Evolutionary conservation across 2,888 invertebrate species (phyloP).

Genomic region (Orgyia antiqua): DNA sequence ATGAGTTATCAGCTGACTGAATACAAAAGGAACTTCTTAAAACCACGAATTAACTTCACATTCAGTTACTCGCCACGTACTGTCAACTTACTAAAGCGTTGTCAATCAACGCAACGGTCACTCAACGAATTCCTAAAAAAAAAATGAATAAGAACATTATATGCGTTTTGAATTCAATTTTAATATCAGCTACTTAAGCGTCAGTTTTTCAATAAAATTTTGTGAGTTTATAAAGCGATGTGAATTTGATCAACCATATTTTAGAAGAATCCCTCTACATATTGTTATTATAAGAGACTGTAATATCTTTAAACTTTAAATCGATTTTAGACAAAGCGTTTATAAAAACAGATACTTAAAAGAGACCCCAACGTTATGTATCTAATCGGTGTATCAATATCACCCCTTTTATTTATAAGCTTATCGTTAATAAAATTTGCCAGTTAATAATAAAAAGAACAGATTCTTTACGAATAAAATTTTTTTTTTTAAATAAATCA

Average conservation of each 20-base stretch:
- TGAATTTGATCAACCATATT: slow-evolving; percentile 9
- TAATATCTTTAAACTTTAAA: slow-evolving; percentile 15
- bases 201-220: slow-evolving; percentile 33
- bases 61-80: slow-evolving; percentile 46
- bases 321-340: slow-evolving; percentile 16
- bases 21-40: slow-evolving; percentile 47
- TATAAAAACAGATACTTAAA: slow-evolving; percentile 9
- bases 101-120: slow-evolving; percentile 74
- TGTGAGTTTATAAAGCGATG: slow-evolving; percentile 6
- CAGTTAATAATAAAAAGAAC: too few species aligned
- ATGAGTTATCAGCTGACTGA: slow-evolving; percentile 23
- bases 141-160: slow-evolving; percentile 38
- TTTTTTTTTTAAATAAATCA: too few species aligned
- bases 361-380: slow-evolving; percentile 19
- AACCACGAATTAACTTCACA: slow-evolving; percentile 43
- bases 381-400: slow-evolving; percentile 36
- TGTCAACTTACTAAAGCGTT: slow-evolving; percentile 45
- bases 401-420: slow-evolving; percentile 37
- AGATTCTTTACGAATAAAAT: too few species aligned
- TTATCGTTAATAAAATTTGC: slow-evolving; percentile 15
- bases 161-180: slow-evolving; percentile 40
- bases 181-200: slow-evolving; percentile 47
- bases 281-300: slow-evolving; percentile 9
- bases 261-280: slow-evolving; percentile 6
- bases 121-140: slow-evolving; percentile 50